Evolutionary conservation across 1,140 invertebrate species (phyloP), one percentile per base, ranked within the genome.

Genomic region (Heliothis subflexa): DNA sequence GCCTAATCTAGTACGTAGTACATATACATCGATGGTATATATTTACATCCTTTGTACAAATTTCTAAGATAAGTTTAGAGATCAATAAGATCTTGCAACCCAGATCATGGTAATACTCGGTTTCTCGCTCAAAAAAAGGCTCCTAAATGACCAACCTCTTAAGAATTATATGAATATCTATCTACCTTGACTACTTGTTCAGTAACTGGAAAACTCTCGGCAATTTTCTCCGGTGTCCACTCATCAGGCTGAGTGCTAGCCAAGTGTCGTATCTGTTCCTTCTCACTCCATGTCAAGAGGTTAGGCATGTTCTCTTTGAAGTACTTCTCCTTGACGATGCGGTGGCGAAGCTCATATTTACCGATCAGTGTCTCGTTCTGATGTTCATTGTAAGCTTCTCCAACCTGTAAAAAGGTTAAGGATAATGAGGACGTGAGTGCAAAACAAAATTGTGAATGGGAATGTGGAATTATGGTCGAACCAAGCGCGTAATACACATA

Each of bases 241-340:
- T 97, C 96, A 47, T 96, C 92, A 12, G 97, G 96, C 92, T 97
- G 94, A 14, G 94, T 93, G 21, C 93, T 81, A 85, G 97, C 95
- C 2, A 99, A 94, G 81, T 96, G 95, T 62, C 96, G 94, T 62
- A 99, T 98, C 91, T 98, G 96, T 91, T 98, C 96, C 88, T 97
- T 98, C 88, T 98, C 98, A 80, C 96, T 95, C 95, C 96, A 98
- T 0, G 97, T 98, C 73, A 99, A 86, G n/a, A 98, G 95, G 85
- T 96, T 97, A 0, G 96, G 96, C 76, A 96, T 94, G 76, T 96
- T 95, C 80, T 96, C 94, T 61, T 96, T 96, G 86, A 98, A 97
- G 86, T 97, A 97, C 90, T 97, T 98, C n/a, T 95, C 95, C 80
- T 95, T 95, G 0, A 97, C 95, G 78, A 97, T 97, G 52, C 95